A percentile compares a stretch with the other conserved stretches of the same genome.
These are phyloP conservation scores for Ptyas mucosa DNA, from an alignment of 2,113 vertebrate species.

Conservation along the genomic window DNA sequence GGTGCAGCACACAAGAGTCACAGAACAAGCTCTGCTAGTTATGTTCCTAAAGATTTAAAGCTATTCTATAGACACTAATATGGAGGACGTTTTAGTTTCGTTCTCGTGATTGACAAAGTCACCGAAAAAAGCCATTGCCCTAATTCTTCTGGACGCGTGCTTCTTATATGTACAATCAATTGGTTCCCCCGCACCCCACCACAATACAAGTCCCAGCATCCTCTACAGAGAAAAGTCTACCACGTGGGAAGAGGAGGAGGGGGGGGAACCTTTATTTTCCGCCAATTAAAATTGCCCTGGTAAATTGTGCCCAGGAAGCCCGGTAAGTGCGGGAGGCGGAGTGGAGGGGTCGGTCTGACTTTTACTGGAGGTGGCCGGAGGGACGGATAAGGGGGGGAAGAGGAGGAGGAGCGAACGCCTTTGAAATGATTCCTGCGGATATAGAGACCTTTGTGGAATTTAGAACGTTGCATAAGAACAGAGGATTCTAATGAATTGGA, in stretches of 20 bases:
- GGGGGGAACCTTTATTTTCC: neutral
- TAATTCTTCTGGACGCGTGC: fast-evolving
- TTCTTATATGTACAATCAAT: fast-evolving
- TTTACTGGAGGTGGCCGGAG: neutral
- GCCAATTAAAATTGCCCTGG: neutral
- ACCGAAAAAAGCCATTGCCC: neutral
- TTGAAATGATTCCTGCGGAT: neutral
- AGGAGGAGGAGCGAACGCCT: neutral
- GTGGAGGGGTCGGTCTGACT: neutral
- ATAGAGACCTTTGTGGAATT: neutral
- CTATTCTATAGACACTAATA: too few relatives aligned
- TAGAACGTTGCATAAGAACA: neutral
- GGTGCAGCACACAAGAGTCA: neutral
- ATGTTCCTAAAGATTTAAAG: neutral
- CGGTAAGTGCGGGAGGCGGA: slow-evolving; percentile 27
- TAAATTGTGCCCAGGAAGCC: neutral
- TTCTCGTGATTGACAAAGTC: neutral
- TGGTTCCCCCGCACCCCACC: fast-evolving
- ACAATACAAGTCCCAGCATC: slow-evolving; percentile 58
- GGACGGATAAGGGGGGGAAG: fast-evolving
- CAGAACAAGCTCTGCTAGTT: neutral
- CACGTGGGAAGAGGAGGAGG: neutral
- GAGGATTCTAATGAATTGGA: neutral
- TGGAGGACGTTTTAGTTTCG: fast-evolving
- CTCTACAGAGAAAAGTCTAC: slow-evolving; percentile 29